phyloP scores from a whole-genome alignment of 1,140 invertebrate genomes.

The Mya arenaria region DNA sequence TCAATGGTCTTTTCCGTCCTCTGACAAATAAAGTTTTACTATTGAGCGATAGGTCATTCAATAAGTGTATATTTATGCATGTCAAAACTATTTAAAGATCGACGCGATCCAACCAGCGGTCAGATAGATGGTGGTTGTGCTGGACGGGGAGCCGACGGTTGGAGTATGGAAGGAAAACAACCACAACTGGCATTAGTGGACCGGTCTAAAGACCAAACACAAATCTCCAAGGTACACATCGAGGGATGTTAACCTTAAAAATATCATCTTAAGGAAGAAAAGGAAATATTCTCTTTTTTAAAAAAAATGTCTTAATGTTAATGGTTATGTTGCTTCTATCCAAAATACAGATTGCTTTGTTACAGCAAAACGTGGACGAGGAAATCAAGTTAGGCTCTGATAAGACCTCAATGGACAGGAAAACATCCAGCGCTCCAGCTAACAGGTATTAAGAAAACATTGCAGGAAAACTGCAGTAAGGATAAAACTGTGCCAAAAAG shows the following conservation, averaged over 20 bases:
- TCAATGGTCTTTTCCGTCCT: too few species aligned
- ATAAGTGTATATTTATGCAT: too few species aligned
- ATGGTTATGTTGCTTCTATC: not conserved
- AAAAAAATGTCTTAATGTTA: constrained; percentile 5
- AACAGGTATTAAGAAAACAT: constrained; percentile 81
- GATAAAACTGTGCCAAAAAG: too few species aligned
- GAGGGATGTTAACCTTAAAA: too few species aligned
- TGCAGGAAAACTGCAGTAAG: too few species aligned
- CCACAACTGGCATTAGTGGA: constrained; percentile 46
- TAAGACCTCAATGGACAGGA: constrained; percentile 70
- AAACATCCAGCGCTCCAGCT: constrained; percentile 67
- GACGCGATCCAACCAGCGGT: constrained; percentile 47
- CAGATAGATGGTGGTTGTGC: constrained; percentile 41
- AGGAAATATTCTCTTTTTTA: too few species aligned
- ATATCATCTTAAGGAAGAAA: too few species aligned
- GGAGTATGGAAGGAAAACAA: constrained; percentile 78
- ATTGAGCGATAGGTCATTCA: too few species aligned
- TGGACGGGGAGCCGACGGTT: constrained; percentile 81
- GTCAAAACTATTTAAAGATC: too few species aligned
- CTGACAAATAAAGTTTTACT: too few species aligned
- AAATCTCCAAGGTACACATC: constrained; percentile 79
- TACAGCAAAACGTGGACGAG: constrained; percentile 80
- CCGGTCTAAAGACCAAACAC: constrained; percentile 77
- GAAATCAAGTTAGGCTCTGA: constrained; percentile 64
- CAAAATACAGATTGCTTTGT: constrained; percentile 74